Evolutionary conservation across 2,113 vertebrate genomes (phyloP), one percentile per base, ranked within the genome.

Genomic region (Trachemys scripta): DNA sequence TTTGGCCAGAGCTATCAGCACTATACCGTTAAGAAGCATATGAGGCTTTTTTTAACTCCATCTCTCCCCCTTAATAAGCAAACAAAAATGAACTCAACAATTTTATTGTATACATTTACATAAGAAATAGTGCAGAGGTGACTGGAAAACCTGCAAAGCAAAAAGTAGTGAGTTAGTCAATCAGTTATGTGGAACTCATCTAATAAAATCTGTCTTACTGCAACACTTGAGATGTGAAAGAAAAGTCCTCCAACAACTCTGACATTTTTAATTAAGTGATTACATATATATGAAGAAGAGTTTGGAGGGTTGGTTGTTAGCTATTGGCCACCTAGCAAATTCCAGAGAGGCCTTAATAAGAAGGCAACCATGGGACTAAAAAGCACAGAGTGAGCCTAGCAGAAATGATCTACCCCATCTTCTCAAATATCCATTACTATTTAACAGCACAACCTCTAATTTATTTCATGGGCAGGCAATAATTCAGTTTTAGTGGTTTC

Each of bases 41-140:
- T 20, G 12, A 12, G 29, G 4, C 17, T 53, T 57, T 27, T 72
- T n/a, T 38, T 22, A 3, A 20, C 20, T n/a, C 69, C 8, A 19
- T 45, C 12, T 78, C 85, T 72, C 3, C 91, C 2, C 27, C 79
- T n/a, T 22, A 78, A 90, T 84, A 97, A 59, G 24, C 50, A 38
- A 76, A 17, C 78, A 84, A 78, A 85, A 78, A 85, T 82, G 50
- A 45, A 69, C 93, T 90, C 69, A 91, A 78, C 96, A 87, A 79
- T 38, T 95, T 98, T 98, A 98, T 98, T 98, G 96, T 54, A 62
- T 95, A 90, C 96, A 93, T 90, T 89, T 97, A 96, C 51, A 59
- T 4, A 51, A 3, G 51, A 95, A 6, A 38, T 27, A 1, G 27
- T 81, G 92, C 54, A 0, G 2, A 85, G 29, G 78, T n/a, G 88